phyloP scores from a whole-genome alignment of 2,888 invertebrate species.

The Nemurella pictetii region DNA sequence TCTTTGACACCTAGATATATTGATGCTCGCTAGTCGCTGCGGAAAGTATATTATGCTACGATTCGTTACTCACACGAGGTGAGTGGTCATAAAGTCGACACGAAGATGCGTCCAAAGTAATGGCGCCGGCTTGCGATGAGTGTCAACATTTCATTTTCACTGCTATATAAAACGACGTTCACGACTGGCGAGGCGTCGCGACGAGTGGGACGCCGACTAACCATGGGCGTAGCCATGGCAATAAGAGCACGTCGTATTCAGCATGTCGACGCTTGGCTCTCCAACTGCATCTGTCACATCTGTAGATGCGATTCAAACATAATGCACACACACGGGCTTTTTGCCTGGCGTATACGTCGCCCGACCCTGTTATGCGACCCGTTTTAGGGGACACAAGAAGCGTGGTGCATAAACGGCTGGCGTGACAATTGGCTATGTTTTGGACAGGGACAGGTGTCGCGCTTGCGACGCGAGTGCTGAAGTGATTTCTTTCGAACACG shows the following conservation, averaged over 20 bases:
- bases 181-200: neutral
- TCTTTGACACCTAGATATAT: neutral
- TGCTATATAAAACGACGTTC: neutral
- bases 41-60: neutral
- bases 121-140: neutral
- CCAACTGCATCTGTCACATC: neutral
- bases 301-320: neutral
- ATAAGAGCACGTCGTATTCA: neutral
- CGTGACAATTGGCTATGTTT: neutral
- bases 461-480: neutral
- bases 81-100: neutral
- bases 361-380: neutral
- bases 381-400: neutral
- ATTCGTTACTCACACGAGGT: neutral
- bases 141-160: neutral
- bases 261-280: neutral
- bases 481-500: neutral
- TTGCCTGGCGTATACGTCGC: neutral
- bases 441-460: neutral
- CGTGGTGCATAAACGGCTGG: neutral
- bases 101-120: neutral
- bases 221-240: neutral
- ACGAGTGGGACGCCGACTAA: neutral
- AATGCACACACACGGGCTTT: neutral
- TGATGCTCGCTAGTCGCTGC: neutral